These are phyloP conservation scores for Opisthocomus hoazin DNA, from an alignment of 2,113 vertebrate genomes.

Conservation along the genomic window DNA sequence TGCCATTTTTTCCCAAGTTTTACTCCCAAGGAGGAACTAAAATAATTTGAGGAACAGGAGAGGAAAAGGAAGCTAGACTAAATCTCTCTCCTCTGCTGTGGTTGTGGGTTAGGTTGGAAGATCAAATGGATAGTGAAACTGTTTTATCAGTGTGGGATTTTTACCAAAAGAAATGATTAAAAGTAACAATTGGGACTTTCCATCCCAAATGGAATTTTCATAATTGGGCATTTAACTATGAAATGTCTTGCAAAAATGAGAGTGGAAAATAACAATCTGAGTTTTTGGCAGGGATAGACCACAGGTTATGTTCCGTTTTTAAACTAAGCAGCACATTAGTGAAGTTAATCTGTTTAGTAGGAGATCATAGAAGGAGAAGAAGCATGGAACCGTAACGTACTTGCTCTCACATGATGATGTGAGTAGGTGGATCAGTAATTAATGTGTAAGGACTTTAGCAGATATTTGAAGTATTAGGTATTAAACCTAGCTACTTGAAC, in stretches of 20 bases:
- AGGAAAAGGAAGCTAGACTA: background rate
- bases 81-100: background rate
- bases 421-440: background rate
- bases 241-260: background rate
- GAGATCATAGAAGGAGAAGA: background rate
- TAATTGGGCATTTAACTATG: background rate
- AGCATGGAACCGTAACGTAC: fast-evolving
- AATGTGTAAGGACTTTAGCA: background rate
- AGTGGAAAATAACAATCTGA: background rate
- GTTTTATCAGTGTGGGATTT: background rate
- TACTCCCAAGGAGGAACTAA: background rate
- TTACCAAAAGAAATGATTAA: background rate
- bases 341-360: background rate
- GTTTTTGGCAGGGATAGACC: background rate
- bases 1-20: background rate
- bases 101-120: background rate
- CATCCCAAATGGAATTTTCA: background rate
- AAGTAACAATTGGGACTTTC: background rate
- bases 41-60: background rate
- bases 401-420: background rate
- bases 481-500: background rate
- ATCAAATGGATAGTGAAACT: background rate
- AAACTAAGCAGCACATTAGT: fast-evolving
- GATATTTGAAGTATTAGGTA: background rate
- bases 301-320: background rate